Evolutionary conservation across 92 coral and sea anemone species (phyloP), one percentile per base, ranked within the genome.

Genomic region (Montipora capitata): DNA sequence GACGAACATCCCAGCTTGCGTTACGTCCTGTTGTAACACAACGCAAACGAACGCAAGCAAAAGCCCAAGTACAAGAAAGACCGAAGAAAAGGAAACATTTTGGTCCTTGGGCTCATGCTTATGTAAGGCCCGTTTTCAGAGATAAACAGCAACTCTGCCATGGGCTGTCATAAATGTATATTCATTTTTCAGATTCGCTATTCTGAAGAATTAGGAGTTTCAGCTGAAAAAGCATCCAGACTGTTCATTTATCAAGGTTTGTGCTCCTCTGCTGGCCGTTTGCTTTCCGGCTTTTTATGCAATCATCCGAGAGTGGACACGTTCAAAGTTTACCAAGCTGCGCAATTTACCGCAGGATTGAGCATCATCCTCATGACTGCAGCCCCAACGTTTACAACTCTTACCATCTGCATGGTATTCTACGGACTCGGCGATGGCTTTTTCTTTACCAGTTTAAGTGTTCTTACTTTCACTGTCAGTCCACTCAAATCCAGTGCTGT

Each of bases 221-320:
- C 83, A 17, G 70, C 90, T 10, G 90, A 92, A 39, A 65, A 88
- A 70, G 90, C 79, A 4, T 85, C 95, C 0, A 77, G 81, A 85
- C 77, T 83, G 15, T 83, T 87, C 59, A 82, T 92, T 74, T 88
- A 83, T 65, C 73, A 76, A 72, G 95, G 95, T 1, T 77, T 88
- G 67, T 74, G 87, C 15, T 92, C 95, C 71, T 61, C 82, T 67
- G 40, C 79, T 67, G 92, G 92, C 18, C 89, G 95, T 13, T 79
- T 92, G 82, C 39, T 92, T 63, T 80, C 86, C 68, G 95, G 95
- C 4, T 83, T 83, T 16, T 62, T 88, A 57, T 92, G 95, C 76
- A 84, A 88, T 89, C 61, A 58, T 82, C 70, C 81, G 43, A 78
- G 77, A 17, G 83, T 92, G 61, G 84, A 88, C 63, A 54, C 95